phyloP scores from a whole-genome alignment of 1,140 invertebrate species.

The Pollicipes pollicipes region DNA sequence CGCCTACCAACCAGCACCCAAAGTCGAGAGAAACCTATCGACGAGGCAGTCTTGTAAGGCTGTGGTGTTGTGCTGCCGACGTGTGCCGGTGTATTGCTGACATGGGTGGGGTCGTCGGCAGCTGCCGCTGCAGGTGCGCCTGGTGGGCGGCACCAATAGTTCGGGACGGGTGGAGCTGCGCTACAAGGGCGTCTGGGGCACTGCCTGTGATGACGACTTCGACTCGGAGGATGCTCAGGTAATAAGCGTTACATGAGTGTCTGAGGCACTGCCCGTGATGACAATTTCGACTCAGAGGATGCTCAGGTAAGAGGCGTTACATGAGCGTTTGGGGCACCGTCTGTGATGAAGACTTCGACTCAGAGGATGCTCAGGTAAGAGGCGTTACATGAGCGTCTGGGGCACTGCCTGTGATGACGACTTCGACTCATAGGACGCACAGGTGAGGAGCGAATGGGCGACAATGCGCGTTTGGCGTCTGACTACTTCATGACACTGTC shows the following conservation, averaged over 20 bases:
- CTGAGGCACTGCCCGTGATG: conserved; percentile 63
- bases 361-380: conserved; percentile 33
- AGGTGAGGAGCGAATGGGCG: neutral
- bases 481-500: too few species aligned
- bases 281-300: conserved; percentile 45
- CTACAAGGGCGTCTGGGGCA: conserved; percentile 52
- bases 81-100: too few species aligned
- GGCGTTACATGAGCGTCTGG: too few species aligned
- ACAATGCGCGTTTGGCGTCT: too few species aligned
- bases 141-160: conserved; percentile 35
- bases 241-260: conserved; percentile 42
- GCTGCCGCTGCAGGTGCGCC: conserved; percentile 38
- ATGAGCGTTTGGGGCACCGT: conserved; percentile 60
- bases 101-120: too few species aligned
- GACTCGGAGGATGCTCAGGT: conserved; percentile 36
- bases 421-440: conserved; percentile 40
- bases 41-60: too few species aligned
- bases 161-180: conserved; percentile 51
- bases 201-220: conserved; percentile 61
- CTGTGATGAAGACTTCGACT: conserved; percentile 56
- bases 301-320: too few species aligned
- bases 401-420: conserved; percentile 62
- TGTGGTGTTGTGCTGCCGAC: too few species aligned
- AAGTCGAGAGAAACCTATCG: too few species aligned
- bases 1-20: too few species aligned